A percentile compares a stretch with the other conserved stretches of the same genome.
Evolutionary conservation across 2,888 invertebrate genomes (phyloP).

Genomic region (Therioaphis trifolii): DNA sequence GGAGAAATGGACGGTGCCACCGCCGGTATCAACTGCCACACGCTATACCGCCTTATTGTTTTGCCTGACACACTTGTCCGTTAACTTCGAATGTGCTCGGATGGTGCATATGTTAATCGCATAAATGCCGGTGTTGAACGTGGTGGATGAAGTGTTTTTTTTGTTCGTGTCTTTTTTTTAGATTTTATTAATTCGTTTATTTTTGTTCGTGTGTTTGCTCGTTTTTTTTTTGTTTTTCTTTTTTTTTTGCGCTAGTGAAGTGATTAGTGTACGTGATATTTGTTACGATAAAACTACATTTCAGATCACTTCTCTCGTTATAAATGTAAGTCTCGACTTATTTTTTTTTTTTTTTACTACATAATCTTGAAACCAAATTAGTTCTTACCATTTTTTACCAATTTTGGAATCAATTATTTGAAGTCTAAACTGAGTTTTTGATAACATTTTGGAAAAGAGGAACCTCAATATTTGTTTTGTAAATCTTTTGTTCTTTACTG

Average conservation of each 20-base stretch:
- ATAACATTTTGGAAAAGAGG: too few relatives aligned
- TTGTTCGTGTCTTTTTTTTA: background rate
- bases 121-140: background rate
- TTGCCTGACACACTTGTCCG: constrained; percentile 54
- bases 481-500: too few relatives aligned
- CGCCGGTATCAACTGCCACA: constrained; percentile 4
- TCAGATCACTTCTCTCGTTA: background rate
- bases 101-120: constrained; percentile 29
- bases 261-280: background rate
- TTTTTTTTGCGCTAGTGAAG: constrained; percentile 1
- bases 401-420: too few relatives aligned
- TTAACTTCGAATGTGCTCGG: constrained; percentile 54
- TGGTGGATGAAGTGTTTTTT: background rate
- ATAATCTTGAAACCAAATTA: too few relatives aligned
- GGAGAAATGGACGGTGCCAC: constrained; percentile 46
- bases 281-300: background rate
- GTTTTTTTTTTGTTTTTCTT: background rate
- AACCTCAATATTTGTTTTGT: too few relatives aligned
- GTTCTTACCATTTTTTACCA: too few relatives aligned
- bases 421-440: too few relatives aligned
- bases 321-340: constrained; percentile 21
- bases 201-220: background rate
- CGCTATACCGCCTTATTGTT: constrained; percentile 45
- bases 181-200: too few relatives aligned
- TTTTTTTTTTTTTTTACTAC: background rate